Percentiles rank a stretch among this genome's conserved stretches.
These are phyloP conservation scores for Brachionus plicatilis DNA, from an alignment of 1,140 invertebrate species.

Conservation along the genomic window DNA sequence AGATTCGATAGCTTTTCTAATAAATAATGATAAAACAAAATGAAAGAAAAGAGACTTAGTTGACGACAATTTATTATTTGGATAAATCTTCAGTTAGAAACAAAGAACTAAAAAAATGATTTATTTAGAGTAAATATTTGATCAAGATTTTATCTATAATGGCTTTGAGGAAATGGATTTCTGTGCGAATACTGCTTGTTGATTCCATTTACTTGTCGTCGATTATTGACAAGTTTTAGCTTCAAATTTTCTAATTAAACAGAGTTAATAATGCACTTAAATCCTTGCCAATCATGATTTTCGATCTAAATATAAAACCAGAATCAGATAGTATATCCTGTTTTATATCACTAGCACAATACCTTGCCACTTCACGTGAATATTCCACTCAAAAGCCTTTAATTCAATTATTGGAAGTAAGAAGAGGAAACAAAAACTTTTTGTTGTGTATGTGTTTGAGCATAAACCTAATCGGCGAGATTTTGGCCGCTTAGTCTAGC, in stretches of 20 bases:
- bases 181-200: slow-evolving; percentile 9
- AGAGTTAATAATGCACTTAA: slow-evolving; percentile 33
- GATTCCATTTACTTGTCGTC: slow-evolving; percentile 32
- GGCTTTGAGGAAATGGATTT: slow-evolving; percentile 32
- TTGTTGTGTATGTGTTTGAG: neutral
- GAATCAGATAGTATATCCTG: neutral
- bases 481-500: neutral
- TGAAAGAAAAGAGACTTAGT: neutral
- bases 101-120: slow-evolving; percentile 31
- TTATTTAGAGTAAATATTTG: slow-evolving; percentile 34
- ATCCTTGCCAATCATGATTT: neutral
- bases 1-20: slow-evolving; percentile 2
- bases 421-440: neutral
- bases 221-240: slow-evolving; percentile 5
- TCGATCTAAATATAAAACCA: neutral
- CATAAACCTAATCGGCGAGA: neutral
- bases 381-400: slow-evolving; percentile 4
- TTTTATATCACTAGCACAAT: neutral
- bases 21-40: slow-evolving; percentile 12
- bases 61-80: slow-evolving; percentile 21
- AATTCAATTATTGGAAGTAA: neutral
- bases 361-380: slow-evolving; percentile 6
- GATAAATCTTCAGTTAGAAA: slow-evolving; percentile 32
- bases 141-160: slow-evolving; percentile 36
- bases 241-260: slow-evolving; percentile 14